Evolutionary conservation across 2,797 vertebrate species (phyloP), one percentile per base, ranked within the genome.

Genomic region (Ambastaia sidthimunki): DNA sequence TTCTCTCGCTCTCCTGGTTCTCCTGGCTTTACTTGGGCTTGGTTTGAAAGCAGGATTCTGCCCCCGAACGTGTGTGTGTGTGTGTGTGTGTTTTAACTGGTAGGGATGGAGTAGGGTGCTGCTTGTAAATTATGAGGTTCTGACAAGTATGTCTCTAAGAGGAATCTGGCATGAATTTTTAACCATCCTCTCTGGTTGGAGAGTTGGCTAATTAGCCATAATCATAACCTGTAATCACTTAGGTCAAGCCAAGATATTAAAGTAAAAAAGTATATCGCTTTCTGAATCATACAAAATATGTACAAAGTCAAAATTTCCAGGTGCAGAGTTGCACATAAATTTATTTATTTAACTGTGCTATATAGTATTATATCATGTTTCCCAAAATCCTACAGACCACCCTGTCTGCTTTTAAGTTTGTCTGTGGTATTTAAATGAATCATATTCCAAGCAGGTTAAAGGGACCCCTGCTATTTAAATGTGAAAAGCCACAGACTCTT

Each of bases 11-110:
- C 78, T 74, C 75, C 82, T 71, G 34, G 82, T 71, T 81, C 70
- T 84, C 82, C 74, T 86, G 13, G 12, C 23, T 79, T 87, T 92
- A 90, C 89, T 89, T 72, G 65, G 88, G 88, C 87, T 84, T 92
- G 86, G 76, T 85, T 71, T 88, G 86, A 85, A 91, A 92, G 89
- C 86, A 83, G 88, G 54, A 86, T 83, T 87, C 78, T 89, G 88
- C 86, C 91, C 87, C 76, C 83, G 85, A 83, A 88, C 87, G 87
- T 83, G 65, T 83, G 82, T 84, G 85, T 80, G 57, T 89, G 47
- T 55, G 19, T 78, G 21, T 82, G 73, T 82, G 83, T 83, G 84
- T 71, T 16, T 78, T 23, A 57, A 44, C 80, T 48, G 59, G 25
- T 76, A 74, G 55, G 44, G 3, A 65, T 74, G 65, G n/a, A 62